These are phyloP conservation scores for Lordiphosa collinella DNA, from an alignment of 1,140 invertebrate genomes.

Conservation along the genomic window DNA sequence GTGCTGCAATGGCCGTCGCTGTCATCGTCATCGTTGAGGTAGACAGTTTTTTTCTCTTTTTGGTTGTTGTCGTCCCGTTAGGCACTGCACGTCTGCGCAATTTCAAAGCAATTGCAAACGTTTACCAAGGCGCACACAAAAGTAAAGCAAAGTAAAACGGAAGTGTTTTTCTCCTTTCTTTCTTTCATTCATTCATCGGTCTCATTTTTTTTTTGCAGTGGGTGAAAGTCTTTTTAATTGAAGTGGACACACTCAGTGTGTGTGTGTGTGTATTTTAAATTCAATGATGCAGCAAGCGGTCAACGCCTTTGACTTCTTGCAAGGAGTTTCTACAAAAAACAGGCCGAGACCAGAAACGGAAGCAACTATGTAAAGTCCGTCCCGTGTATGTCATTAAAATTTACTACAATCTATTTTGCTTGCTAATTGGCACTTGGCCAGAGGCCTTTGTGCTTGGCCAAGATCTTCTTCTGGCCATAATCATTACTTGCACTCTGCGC, in stretches of 20 bases:
- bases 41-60: constrained; percentile 58
- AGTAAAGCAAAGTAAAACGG: constrained; percentile 65
- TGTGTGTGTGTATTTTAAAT: constrained; percentile 52
- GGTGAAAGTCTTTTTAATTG: constrained; percentile 79
- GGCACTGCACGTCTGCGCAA: constrained; percentile 62
- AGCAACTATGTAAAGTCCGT: constrained; percentile 25
- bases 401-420: constrained; percentile 76
- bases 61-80: constrained; percentile 6
- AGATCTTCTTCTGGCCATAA: constrained; percentile 47
- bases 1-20: constrained; percentile 60
- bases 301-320: constrained; percentile 64
- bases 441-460: constrained; percentile 34
- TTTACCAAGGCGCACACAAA: constrained; percentile 64
- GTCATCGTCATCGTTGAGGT: constrained; percentile 30
- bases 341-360: constrained; percentile 18
- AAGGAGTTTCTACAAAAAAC: constrained; percentile 36
- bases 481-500: constrained; percentile 55
- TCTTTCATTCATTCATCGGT: constrained; percentile 32
- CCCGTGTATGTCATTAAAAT: constrained; percentile 71
- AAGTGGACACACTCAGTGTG: constrained; percentile 58
- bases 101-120: constrained; percentile 73
- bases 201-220: constrained; percentile 38
- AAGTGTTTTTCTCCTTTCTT: constrained; percentile 69
- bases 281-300: constrained; percentile 72
- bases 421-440: constrained; percentile 75